Conservation (phyloP, 2,797 vertebrate genomes). For the Sebastes melanostomus region DNA sequence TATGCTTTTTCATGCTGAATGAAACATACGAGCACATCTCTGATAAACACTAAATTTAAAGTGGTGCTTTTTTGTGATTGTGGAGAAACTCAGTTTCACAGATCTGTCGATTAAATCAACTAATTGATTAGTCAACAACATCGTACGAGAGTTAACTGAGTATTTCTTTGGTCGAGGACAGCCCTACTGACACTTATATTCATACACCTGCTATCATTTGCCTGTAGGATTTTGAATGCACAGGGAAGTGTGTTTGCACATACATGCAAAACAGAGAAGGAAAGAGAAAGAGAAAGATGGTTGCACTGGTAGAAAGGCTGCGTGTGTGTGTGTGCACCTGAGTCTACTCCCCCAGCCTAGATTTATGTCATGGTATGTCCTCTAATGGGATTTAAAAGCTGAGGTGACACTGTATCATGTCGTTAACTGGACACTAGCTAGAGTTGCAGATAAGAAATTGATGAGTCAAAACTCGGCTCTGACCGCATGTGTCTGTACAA, state of each 20-base stretch:
- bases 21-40: background rate
- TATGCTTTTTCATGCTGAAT: background rate
- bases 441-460: background rate
- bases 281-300: background rate
- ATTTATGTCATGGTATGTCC: background rate
- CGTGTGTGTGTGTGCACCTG: too few species aligned
- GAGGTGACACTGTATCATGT: background rate
- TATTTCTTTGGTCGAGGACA: too few species aligned
- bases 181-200: background rate
- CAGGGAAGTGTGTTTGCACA: background rate
- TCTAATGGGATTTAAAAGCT: background rate
- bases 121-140: too few species aligned
- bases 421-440: background rate
- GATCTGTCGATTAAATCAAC: background rate
- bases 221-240: background rate
- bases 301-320: background rate
- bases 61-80: background rate
- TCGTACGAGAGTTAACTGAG: too few species aligned
- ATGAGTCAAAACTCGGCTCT: conserved; percentile 2
- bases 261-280: background rate
- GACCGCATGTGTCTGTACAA: background rate
- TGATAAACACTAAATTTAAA: background rate
- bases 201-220: conserved; percentile 15
- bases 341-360: background rate
- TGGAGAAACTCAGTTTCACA: background rate